Conservation (phyloP, 2,797 vertebrate genomes). For the Gymnothorax reevesii region DNA sequence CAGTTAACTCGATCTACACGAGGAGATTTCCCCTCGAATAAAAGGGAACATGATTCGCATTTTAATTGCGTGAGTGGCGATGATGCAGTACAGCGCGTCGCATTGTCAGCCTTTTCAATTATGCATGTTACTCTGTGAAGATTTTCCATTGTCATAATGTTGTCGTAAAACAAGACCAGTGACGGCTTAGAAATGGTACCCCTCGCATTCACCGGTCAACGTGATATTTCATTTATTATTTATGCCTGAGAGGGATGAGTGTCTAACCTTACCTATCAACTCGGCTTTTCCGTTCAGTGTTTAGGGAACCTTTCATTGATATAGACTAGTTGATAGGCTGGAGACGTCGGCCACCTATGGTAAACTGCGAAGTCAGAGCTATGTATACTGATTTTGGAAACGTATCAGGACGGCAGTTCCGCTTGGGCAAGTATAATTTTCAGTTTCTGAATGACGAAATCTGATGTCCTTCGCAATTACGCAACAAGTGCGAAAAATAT, state of each 20-base stretch:
- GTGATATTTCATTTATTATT: slow-evolving; percentile 12
- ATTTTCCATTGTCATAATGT: slow-evolving; percentile 5
- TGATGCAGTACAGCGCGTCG: neutral
- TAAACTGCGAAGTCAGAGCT: neutral
- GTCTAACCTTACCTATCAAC: neutral
- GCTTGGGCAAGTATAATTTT: neutral
- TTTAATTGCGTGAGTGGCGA: neutral
- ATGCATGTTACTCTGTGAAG: neutral
- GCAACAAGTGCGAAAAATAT: too few species aligned
- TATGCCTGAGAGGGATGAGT: neutral
- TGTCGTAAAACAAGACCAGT: neutral
- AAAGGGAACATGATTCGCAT: slow-evolving; percentile 2
- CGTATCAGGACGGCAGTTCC: neutral
- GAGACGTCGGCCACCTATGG: neutral
- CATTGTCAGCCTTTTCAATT: neutral
- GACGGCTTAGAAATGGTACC: neutral
- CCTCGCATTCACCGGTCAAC: neutral
- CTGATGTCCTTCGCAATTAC: neutral
- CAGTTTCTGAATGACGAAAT: neutral
- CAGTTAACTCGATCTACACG: neutral
- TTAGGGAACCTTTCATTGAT: neutral
- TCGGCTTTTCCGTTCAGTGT: neutral
- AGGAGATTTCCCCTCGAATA: neutral
- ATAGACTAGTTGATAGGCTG: neutral
- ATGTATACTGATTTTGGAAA: neutral